Evolutionary conservation across 2,888 invertebrate species (phyloP), one percentile per base, ranked within the genome.

Genomic region (Resseliella maxima): DNA sequence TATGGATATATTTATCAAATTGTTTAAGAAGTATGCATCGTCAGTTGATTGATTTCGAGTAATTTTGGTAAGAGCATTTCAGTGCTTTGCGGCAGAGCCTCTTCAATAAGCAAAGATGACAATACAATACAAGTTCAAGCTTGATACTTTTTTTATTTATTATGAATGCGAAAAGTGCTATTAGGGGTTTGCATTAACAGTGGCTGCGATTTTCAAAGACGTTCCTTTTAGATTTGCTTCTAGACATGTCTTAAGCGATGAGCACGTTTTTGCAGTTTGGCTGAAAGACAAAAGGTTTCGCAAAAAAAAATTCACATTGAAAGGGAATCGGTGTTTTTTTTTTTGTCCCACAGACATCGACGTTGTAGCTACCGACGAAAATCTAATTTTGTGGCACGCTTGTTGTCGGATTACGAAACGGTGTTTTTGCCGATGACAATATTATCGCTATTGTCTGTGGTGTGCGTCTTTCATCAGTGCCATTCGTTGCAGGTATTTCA

Each of bases 381-480:
- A 59, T 59, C 59, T 59, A 59, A 59, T 59, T 59, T 59, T 59
- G 24, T 24, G 10, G 59, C 59, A 59, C 59, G 59, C 59, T n/a
- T 59, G 59, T 24, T 2, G 6, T 59, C n/a, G 59, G 59, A 59
- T 59, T 59, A 59, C 59, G 50, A 50, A 18, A 18, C 21, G 59
- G 24, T 24, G n/a, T 59, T 59, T n/a, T 59, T 10, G 59, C 24
- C 46, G 18, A 50, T 18, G 59, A 24, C 24, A 59, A 59, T 24
- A 59, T 59, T 59, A 24, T 59, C 59, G 59, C 59, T 59, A 59
- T 59, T 59, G 59, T 59, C 59, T 59, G 15, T 59, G 59, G 59
- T 59, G 59, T 18, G 50, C 50, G 50, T 50, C 50, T 59, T 24
- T 59, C 59, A 59, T 59, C 59, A n/a, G 59, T 24, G 2, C 59